These are phyloP conservation scores for Gymnoscopelus braueri DNA, from an alignment of 2,797 vertebrate genomes.

Conservation along the genomic window DNA sequence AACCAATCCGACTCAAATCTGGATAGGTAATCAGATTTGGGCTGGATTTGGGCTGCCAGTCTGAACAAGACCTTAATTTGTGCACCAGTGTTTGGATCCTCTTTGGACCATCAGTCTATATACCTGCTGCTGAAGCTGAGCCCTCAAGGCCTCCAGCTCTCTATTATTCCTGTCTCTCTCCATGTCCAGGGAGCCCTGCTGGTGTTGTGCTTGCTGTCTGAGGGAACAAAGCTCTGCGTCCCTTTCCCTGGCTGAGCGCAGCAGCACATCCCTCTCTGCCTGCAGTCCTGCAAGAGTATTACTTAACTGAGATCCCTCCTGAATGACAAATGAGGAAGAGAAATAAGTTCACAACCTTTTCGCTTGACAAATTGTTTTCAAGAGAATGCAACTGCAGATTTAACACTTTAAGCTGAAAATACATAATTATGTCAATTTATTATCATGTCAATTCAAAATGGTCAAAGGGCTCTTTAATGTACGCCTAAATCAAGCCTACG, in stretches of 20 bases:
- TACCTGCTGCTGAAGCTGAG: constrained; percentile 77
- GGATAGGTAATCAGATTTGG: no score
- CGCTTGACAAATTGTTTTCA: no score
- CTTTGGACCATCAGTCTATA: constrained; percentile 2
- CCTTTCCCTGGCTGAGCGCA: constrained; percentile 60
- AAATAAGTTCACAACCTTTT: not conserved
- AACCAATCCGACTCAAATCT: no score
- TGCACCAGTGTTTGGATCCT: no score
- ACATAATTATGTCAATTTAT: not conserved
- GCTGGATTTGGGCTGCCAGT: no score
- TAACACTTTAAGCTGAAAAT: no score
- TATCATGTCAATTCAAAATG: no score
- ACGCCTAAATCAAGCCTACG: no score
- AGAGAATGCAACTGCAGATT: no score
- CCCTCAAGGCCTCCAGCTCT: constrained; percentile 71
- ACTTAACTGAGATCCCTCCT: constrained; percentile 74
- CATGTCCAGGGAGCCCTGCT: constrained; percentile 66
- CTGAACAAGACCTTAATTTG: no score
- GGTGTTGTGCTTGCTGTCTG: constrained; percentile 74
- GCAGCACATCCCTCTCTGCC: constrained; percentile 76
- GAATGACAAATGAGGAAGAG: not conserved
- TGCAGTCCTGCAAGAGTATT: constrained; percentile 77
- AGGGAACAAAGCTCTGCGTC: constrained; percentile 76
- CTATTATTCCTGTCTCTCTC: constrained; percentile 71
- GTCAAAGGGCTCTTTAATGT: no score